These are phyloP conservation scores for Ptychoptera albimana DNA, from an alignment of 2,888 invertebrate genomes.

Conservation along the genomic window DNA sequence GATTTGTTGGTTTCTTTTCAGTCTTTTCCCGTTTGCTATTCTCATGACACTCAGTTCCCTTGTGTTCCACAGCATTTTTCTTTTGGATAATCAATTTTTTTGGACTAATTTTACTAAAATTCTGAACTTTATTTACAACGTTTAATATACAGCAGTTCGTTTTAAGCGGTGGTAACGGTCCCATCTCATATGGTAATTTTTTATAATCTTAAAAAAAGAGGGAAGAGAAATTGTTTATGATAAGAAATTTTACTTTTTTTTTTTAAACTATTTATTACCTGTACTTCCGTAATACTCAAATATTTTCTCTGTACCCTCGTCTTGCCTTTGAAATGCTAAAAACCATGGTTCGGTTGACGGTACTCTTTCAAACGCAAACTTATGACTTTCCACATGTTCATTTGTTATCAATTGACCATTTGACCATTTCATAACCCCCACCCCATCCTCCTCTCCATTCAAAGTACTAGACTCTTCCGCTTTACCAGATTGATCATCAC, in stretches of 20 bases:
- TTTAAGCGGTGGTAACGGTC: constrained; percentile 43
- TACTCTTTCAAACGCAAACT: constrained; percentile 59
- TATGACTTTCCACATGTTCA: constrained; percentile 41
- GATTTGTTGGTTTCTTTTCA: constrained; percentile 19
- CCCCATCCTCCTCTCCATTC: constrained; percentile 24
- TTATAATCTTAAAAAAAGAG: constrained; percentile 19
- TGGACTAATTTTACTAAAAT: background rate
- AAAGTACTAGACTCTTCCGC: too few species aligned
- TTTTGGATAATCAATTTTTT: background rate
- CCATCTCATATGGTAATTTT: constrained; percentile 58
- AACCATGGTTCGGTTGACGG: constrained; percentile 66
- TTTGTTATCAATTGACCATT: background rate
- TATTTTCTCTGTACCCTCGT: constrained; percentile 48
- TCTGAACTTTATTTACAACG: constrained; percentile 29
- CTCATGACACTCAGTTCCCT: background rate
- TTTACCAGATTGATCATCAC: too few species aligned
- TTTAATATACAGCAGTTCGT: constrained; percentile 24
- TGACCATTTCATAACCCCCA: constrained; percentile 21
- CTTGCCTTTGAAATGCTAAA: constrained; percentile 59
- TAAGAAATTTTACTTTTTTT: background rate
- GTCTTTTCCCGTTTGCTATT: background rate
- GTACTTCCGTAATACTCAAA: constrained; percentile 33
- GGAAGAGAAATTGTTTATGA: background rate
- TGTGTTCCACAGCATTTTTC: background rate
- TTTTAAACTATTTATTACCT: constrained; percentile 5